A percentile compares a stretch with the other conserved stretches of the same genome.
Conservation (phyloP, 2,113 vertebrate genomes). For the Mugil cephalus region DNA sequence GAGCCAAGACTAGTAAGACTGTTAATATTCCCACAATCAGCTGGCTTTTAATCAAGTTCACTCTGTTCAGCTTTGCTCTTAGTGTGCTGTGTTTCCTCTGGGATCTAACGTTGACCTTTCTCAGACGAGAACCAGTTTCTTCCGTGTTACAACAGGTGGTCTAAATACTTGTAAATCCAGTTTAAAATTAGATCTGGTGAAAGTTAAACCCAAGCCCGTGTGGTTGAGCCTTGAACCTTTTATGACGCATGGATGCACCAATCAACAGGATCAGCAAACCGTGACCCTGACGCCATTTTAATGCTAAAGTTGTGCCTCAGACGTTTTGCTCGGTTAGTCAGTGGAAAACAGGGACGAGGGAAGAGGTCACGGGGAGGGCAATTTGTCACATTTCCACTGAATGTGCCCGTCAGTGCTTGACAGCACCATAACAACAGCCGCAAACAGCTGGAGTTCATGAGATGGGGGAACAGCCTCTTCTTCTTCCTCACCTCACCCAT, state of each 20-base stretch:
- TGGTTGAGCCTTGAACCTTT: neutral
- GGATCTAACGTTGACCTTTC: too few species aligned
- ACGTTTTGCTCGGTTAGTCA: constrained; percentile 9
- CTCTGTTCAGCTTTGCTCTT: too few species aligned
- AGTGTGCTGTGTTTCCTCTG: too few species aligned
- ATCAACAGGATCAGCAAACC: constrained; percentile 38
- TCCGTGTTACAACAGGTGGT: too few species aligned
- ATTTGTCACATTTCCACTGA: neutral
- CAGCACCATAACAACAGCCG: neutral
- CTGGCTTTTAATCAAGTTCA: too few species aligned
- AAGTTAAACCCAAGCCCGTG: neutral
- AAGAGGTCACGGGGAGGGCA: neutral
- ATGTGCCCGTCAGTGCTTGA: neutral
- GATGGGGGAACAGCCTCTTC: constrained; percentile 5
- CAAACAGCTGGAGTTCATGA: constrained; percentile 24
- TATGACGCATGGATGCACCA: neutral
- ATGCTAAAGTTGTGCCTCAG: constrained; percentile 4
- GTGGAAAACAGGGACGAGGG: neutral
- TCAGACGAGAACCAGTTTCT: too few species aligned
- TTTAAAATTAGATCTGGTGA: neutral
- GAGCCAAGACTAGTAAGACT: too few species aligned
- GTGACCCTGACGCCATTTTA: constrained; percentile 19
- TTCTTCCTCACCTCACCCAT: neutral
- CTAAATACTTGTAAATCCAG: neutral
- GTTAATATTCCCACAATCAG: too few species aligned